Percentiles rank a stretch among this genome's conserved stretches.
These are phyloP conservation scores for Sarcophaga carnaria DNA, from an alignment of 2,888 invertebrate genomes.

Conservation along the genomic window DNA sequence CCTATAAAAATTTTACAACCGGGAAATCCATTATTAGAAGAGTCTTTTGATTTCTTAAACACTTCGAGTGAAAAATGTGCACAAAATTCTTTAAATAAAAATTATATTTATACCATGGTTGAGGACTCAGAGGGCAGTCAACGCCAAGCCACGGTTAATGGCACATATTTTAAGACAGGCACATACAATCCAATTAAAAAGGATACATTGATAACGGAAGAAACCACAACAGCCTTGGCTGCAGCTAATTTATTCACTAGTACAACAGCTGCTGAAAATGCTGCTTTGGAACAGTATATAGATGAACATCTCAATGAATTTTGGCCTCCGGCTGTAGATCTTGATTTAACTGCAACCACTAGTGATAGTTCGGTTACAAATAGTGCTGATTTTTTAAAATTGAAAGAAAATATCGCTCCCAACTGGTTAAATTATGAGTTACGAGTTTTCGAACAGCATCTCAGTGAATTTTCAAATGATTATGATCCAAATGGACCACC, in stretches of 20 bases:
- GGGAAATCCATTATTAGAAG: conserved; percentile 70
- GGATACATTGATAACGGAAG: conserved; percentile 65
- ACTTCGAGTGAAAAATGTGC: conserved; percentile 69
- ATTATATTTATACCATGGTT: conserved; percentile 79
- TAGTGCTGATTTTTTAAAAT: conserved; percentile 67
- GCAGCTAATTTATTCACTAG: conserved; percentile 23
- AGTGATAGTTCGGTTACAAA: conserved; percentile 22
- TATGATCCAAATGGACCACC: conserved; percentile 72
- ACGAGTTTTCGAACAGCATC: conserved; percentile 73
- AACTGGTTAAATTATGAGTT: conserved; percentile 73
- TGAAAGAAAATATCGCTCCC: conserved; percentile 67
- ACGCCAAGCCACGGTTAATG: conserved; percentile 77
- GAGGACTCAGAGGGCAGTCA: conserved; percentile 80
- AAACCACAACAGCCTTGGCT: background rate
- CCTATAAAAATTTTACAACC: conserved; percentile 71
- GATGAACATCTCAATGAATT: conserved; percentile 69
- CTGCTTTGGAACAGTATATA: conserved; percentile 65
- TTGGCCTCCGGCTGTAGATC: conserved; percentile 54
- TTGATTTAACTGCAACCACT: conserved; percentile 19
- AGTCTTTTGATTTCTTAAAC: conserved; percentile 74
- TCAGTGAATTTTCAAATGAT: conserved; percentile 72
- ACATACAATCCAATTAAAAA: conserved; percentile 80
- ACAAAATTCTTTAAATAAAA: conserved; percentile 73
- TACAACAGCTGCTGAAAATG: conserved; percentile 19
- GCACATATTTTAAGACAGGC: conserved; percentile 80